Conservation (phyloP, 2,113 vertebrate genomes). For the Hiodon alosoides region DNA sequence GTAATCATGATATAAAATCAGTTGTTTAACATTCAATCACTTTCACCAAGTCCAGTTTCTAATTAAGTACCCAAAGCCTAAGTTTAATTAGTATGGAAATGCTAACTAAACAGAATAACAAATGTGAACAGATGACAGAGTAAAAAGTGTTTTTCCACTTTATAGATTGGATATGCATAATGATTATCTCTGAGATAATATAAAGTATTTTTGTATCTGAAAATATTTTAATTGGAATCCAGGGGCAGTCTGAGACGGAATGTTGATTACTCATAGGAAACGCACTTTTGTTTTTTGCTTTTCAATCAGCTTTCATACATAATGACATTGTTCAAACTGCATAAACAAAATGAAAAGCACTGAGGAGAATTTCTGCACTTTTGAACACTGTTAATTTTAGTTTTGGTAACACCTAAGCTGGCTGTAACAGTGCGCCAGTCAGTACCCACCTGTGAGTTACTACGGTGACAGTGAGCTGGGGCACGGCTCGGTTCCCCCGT, state of each 20-base stretch:
- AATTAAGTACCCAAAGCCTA: slow-evolving; percentile 16
- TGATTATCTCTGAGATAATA: not conserved
- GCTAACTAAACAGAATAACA: slow-evolving; percentile 13
- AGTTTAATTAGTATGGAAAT: slow-evolving; percentile 18
- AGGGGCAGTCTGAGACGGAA: not conserved
- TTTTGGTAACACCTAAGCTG: too few relatives aligned
- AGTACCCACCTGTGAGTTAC: too few relatives aligned
- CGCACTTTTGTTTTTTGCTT: too few relatives aligned
- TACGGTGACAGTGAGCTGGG: too few relatives aligned
- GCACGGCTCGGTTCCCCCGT: too few relatives aligned
- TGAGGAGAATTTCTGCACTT: too few relatives aligned
- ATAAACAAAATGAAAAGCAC: not conserved
- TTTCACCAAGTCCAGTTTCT: slow-evolving; percentile 11
- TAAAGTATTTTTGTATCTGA: not conserved
- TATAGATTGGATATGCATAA: not conserved
- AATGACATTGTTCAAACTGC: not conserved
- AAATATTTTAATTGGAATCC: slow-evolving; percentile 11
- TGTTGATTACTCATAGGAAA: not conserved
- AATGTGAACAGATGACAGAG: not conserved
- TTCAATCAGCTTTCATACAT: not conserved
- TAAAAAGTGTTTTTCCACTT: not conserved
- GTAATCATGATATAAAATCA: slow-evolving; percentile 25
- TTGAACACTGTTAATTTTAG: too few relatives aligned
- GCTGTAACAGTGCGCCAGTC: too few relatives aligned
- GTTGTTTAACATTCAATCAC: slow-evolving; percentile 17